Base-by-base conservation (phyloP, 2,888 invertebrate species). In the Nyleta sp. region DNA sequence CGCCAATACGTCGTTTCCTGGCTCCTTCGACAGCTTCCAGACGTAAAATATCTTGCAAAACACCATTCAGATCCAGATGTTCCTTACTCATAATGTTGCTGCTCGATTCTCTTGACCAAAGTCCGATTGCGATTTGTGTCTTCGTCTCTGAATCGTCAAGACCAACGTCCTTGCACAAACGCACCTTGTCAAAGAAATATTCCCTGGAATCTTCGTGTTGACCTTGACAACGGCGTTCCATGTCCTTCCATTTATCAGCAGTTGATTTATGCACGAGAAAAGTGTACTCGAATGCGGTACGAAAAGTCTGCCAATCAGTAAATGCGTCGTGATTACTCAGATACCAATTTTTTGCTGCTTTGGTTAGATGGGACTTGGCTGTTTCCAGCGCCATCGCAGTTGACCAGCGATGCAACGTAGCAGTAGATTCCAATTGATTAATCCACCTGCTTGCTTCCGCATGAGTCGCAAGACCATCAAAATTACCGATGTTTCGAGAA, bases 151-250 rank as follows among this genome's bases (percentile, higher is more conserved):
- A 38, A 0, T 73, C 0, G 10, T 24, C 31, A 2, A 80, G 62
- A 0, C 38, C 20, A 5, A 82, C 33, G 0, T 50, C 72, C 18
- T 72, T 62, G 33, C 80, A 82, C 2, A 76, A 13, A 0, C 77
- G 59, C 0, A 79, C 6, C 40, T 82, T 80, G 8, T 71, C 71
- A 7, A 60, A 71, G 13, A 78, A 76, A 24, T 81, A 78, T 24
- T 73, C 67, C 0, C 60, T 11, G 0, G 60, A 55, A 8, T 53
- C 17, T 44, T 81, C 81, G 8, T 53, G 28, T 0, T 18, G 22
- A 0, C 18, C 20, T 31, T 81, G 80, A 0, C n/a, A 2, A n/a
- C 81, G 17, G 0, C 8, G 33, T 4, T 52, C 35, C 80, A 81
- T 80, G 4, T 70, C 62, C 20, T 80, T 72, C 78, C 74, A 81